A percentile compares a stretch with the other conserved stretches of the same genome.
These are phyloP conservation scores for Lanistes nyassanus DNA, from an alignment of 1,140 invertebrate species.

Conservation along the genomic window DNA sequence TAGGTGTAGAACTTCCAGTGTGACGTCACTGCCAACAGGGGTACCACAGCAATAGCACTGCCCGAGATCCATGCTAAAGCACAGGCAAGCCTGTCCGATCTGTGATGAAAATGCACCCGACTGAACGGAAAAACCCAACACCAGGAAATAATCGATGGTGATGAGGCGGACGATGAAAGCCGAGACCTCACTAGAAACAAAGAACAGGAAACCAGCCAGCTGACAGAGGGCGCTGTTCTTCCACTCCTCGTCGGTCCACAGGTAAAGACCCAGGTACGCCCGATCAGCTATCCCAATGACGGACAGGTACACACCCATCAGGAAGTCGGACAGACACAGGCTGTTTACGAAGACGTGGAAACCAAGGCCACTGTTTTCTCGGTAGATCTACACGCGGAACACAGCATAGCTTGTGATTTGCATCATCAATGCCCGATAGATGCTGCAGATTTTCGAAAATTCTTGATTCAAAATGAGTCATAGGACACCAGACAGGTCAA, in stretches of 20 bases:
- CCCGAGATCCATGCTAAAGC: conserved; percentile 23
- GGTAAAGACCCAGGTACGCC: conserved; percentile 45
- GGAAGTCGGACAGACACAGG: conserved; percentile 46
- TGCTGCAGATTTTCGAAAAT: background rate
- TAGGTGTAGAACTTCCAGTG: conserved; percentile 39
- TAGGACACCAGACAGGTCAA: conserved; percentile 25
- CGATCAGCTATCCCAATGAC: conserved; percentile 51
- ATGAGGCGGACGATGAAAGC: conserved; percentile 47
- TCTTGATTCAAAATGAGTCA: background rate
- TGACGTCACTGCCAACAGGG: no score
- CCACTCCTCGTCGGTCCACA: conserved; percentile 43
- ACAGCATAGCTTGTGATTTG: conserved; percentile 37
- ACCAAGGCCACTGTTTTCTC: conserved; percentile 27
- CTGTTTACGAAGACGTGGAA: conserved; percentile 40
- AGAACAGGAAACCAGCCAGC: conserved; percentile 46
- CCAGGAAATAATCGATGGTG: conserved; percentile 47
- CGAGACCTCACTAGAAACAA: conserved; percentile 48
- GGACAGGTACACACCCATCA: conserved; percentile 56
- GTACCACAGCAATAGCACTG: conserved; percentile 24
- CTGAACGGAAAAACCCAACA: conserved; percentile 48
- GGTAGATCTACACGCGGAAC: conserved; percentile 13
- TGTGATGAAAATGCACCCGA: conserved; percentile 26
- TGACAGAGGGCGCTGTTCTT: conserved; percentile 38
- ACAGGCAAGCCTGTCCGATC: conserved; percentile 9
- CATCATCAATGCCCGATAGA: conserved; percentile 32